phyloP scores from a whole-genome alignment of 2,888 invertebrate genomes.

The Lydus trimaculatus region DNA sequence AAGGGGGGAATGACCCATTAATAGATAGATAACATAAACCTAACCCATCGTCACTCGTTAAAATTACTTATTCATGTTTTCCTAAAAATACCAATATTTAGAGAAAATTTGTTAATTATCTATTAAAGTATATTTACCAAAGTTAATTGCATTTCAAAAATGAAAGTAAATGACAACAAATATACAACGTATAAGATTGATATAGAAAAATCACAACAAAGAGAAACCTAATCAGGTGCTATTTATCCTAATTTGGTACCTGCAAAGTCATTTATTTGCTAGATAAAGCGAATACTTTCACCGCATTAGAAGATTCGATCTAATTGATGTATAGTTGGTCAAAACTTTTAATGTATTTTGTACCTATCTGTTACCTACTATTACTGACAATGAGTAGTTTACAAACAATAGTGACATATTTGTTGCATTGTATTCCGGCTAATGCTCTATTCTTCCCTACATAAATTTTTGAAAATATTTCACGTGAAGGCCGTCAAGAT shows the following conservation, averaged over 20 bases:
- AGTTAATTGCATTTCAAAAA: neutral
- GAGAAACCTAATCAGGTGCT: slow-evolving; percentile 6
- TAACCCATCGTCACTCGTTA: neutral
- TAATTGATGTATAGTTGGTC: neutral
- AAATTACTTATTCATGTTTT: neutral
- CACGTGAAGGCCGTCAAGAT: neutral
- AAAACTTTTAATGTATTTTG: no score
- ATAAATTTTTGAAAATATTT: neutral
- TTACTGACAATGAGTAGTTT: no score
- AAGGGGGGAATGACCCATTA: slow-evolving; percentile 5
- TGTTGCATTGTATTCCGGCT: no score
- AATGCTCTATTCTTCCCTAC: no score
- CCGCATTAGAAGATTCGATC: neutral
- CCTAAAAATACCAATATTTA: no score
- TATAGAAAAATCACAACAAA: neutral
- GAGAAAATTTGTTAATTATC: no score
- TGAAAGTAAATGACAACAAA: neutral
- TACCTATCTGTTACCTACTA: no score
- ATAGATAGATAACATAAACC: slow-evolving; percentile 3
- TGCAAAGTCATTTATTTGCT: neutral
- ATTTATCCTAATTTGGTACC: slow-evolving; percentile 6
- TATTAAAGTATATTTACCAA: no score
- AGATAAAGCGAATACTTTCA: neutral
- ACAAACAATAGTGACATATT: no score
- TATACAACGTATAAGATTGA: neutral